phyloP scores from a whole-genome alignment of 2,797 vertebrate genomes.

The Natrix natrix region DNA sequence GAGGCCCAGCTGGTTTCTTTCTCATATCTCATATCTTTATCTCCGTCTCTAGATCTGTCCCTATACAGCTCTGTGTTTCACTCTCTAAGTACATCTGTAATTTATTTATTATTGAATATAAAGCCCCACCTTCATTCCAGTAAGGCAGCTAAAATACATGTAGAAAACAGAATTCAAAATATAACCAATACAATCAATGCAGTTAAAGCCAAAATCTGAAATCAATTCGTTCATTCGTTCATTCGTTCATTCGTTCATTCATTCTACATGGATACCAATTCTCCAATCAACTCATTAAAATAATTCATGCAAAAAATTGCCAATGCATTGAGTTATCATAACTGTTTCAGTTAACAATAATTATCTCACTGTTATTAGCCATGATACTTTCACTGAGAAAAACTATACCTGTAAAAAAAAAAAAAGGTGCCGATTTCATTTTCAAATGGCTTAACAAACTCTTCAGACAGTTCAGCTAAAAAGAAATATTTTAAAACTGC shows the following conservation, averaged over 20 bases:
- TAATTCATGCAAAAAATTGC: neutral
- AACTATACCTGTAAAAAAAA: neutral
- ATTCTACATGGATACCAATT: neutral
- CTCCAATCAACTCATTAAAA: neutral
- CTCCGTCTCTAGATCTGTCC: neutral
- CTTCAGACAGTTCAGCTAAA: neutral
- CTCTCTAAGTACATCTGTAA: neutral
- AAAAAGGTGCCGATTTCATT: neutral
- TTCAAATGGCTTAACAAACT: neutral
- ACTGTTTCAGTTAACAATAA: neutral
- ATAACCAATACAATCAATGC: neutral
- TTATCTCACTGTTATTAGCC: neutral
- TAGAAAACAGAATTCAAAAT: neutral
- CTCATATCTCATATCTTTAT: neutral
- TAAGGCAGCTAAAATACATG: neutral
- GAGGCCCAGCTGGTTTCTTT: neutral
- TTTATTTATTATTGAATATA: neutral
- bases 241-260: neutral
- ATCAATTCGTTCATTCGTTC: neutral
- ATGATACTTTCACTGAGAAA: neutral
- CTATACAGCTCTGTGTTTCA: neutral
- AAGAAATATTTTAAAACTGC: neutral
- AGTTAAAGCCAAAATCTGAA: neutral
- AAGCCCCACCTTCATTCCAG: neutral
- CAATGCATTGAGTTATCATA: neutral